Conservation (phyloP, 2,888 invertebrate genomes). For the Toxonevra muliebris region DNA sequence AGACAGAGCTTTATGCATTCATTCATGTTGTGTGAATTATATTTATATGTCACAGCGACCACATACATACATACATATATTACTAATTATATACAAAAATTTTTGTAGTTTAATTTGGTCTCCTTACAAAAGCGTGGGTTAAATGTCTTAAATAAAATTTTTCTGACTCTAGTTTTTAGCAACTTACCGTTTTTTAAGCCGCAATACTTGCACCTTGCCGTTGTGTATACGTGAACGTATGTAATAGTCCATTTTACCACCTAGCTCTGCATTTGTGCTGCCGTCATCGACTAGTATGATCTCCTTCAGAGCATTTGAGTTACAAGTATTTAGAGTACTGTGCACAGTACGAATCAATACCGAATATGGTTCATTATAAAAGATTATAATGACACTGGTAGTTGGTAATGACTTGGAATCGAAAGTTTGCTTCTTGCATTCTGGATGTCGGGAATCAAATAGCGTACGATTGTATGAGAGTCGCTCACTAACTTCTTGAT, state of each 20-base stretch:
- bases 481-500: slow-evolving; percentile 87
- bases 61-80: too few relatives aligned
- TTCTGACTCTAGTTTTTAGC: too few relatives aligned
- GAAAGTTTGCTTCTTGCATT: slow-evolving; percentile 65
- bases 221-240: slow-evolving; percentile 75
- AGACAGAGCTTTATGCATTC: too few relatives aligned
- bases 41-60: too few relatives aligned
- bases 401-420: slow-evolving; percentile 73
- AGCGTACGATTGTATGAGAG: slow-evolving; percentile 82
- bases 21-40: too few relatives aligned
- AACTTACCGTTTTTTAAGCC: slow-evolving; percentile 74
- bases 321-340: slow-evolving; percentile 77
- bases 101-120: too few relatives aligned
- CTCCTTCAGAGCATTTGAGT: slow-evolving; percentile 76
- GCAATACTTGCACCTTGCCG: slow-evolving; percentile 75
- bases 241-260: slow-evolving; percentile 82
- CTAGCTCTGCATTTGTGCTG: slow-evolving; percentile 80
- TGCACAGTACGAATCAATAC: slow-evolving; percentile 80
- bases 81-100: too few relatives aligned
- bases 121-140: too few relatives aligned
- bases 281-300: slow-evolving; percentile 95
- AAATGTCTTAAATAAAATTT: too few relatives aligned
- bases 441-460: slow-evolving; percentile 61
- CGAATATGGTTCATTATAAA: slow-evolving; percentile 91
- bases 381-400: slow-evolving; percentile 85